Evolutionary conservation across 2,888 invertebrate genomes (phyloP), one percentile per base, ranked within the genome.

Genomic region (Linnaemya vulpina): DNA sequence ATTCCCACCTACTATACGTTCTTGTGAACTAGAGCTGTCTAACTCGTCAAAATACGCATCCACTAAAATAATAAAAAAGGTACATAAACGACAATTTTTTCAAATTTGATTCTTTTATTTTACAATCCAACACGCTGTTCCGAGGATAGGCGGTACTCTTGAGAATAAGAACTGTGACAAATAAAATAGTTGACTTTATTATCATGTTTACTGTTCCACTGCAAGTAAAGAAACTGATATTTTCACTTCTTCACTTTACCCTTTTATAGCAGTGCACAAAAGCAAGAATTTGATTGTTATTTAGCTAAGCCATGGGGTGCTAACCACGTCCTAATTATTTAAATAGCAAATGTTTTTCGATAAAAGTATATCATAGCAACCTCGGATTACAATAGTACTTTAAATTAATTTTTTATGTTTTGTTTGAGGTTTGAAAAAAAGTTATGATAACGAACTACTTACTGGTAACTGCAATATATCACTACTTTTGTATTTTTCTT

Each of bases 1-100:
- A 35, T 88, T 89, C 1, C 91, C 91, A 11, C 91, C 91, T 7
- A 91, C 92, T 51, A 91, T 89, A 0, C 91, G 90, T 71, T 91
- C 90, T 60, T 90, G 89, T 2, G 91, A 90, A 30, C 35, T 65
- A 1, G 75, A 13, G 17, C 62, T 87, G 55, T 88, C 90, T 8
- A 83, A 70, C 9, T 80, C 76, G 67, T 89, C 89, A 25, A 91
- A 90, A 78, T 89, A 88, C 10, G 87, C 88, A 35, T 91, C 90
- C 80, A 90, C 90, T 90, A 22, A 17, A 81, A 78, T 10, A 22
- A 20, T 22, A 40, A 43, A 63, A 35, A 53, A 63, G 20, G 1
- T 22, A 25, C 43, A 17, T 25, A 20, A n/a, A 43, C n/a, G n/a
- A 10, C 0, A 20, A 20, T 15, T 15, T 46, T 20, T 40, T 22